A percentile compares a stretch with the other conserved stretches of the same genome.
These are phyloP conservation scores for Chelonoidis abingdonii DNA, from an alignment of 2,113 vertebrate genomes.

Conservation along the genomic window DNA sequence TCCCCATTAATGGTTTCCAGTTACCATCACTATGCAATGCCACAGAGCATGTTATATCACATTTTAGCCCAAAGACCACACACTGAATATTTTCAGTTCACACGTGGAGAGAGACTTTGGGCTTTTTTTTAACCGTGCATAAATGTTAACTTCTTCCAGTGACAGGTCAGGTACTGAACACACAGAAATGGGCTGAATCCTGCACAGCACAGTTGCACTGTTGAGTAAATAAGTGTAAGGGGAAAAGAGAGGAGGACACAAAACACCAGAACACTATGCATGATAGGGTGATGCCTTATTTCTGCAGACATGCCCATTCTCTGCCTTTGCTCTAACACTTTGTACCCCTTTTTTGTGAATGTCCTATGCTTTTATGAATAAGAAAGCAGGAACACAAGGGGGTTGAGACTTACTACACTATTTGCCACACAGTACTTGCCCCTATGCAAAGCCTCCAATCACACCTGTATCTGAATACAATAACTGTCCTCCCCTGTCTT, in stretches of 20 bases:
- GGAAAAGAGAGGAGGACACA: background rate
- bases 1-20: constrained; percentile 2
- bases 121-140: background rate
- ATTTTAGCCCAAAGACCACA: background rate
- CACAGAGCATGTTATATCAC: background rate
- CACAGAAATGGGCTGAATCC: background rate
- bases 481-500: background rate
- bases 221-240: background rate
- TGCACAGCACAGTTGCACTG: background rate
- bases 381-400: background rate
- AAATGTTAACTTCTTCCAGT: background rate
- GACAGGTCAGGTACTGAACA: background rate
- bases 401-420: background rate
- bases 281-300: background rate
- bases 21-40: background rate
- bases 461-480: background rate
- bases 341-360: background rate
- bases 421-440: background rate
- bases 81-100: background rate
- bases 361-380: background rate
- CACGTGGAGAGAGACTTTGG: background rate
- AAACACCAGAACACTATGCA: background rate
- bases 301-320: background rate
- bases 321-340: background rate
- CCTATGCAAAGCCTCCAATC: background rate